These are phyloP conservation scores for Macrobrachium rosenbergii DNA, from an alignment of 1,140 invertebrate genomes.

Conservation along the genomic window DNA sequence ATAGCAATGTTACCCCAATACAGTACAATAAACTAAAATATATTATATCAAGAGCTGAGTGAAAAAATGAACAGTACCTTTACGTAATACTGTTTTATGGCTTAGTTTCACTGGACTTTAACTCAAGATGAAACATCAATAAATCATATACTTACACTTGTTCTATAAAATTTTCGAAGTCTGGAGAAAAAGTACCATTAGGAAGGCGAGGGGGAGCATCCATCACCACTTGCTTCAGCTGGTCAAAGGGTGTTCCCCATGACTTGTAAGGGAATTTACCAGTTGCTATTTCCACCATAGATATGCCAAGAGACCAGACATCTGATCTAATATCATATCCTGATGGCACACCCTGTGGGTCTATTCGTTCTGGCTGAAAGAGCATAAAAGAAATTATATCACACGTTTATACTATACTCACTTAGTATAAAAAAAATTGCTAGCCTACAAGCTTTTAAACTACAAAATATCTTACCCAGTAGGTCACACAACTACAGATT, in stretches of 20 bases:
- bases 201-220: constrained; percentile 81
- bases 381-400: neutral
- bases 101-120: no score
- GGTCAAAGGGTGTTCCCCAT: constrained; percentile 94
- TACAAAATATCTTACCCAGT: neutral
- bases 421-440: no score
- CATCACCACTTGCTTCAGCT: constrained; percentile 92
- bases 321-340: constrained; percentile 96
- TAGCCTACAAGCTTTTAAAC: no score
- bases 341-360: constrained; percentile 77
- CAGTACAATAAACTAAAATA: no score
- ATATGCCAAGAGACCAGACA: constrained; percentile 96
- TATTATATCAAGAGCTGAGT: no score
- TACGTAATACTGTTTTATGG: no score
- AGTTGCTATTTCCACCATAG: constrained; percentile 89
- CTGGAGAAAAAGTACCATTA: constrained; percentile 53
- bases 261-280: constrained; percentile 80
- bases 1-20: no score
- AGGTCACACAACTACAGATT: neutral
- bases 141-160: constrained; percentile 57
- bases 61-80: no score
- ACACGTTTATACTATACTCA: neutral
- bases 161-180: constrained; percentile 66
- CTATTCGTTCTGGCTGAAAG: constrained; percentile 90
- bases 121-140: neutral